Conservation (phyloP, 2,797 vertebrate species). For the Melanotaenia parkinsoni region DNA sequence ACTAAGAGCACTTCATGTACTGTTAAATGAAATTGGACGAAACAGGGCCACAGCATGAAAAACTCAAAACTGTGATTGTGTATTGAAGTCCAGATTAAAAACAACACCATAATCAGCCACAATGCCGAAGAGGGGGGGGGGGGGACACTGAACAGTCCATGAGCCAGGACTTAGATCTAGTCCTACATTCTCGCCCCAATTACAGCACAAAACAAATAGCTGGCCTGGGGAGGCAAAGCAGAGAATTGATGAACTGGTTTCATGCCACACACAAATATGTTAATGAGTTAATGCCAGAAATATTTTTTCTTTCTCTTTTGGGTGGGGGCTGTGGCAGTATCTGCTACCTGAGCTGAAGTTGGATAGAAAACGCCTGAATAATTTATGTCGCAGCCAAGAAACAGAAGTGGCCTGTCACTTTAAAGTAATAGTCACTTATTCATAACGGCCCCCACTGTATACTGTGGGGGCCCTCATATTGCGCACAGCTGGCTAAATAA, state of each 20-base stretch:
- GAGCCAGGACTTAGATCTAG: conserved; percentile 51
- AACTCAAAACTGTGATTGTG: conserved; percentile 63
- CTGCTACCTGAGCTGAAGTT: conserved; percentile 36
- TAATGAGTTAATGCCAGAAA: conserved; percentile 61
- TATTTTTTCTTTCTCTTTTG: conserved; percentile 21
- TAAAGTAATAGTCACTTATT: conserved; percentile 10
- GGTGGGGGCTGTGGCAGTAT: background rate
- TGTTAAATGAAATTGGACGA: conserved; percentile 74
- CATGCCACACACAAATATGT: conserved; percentile 66
- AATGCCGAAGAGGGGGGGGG: conserved; percentile 14
- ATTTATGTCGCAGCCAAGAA: conserved; percentile 40
- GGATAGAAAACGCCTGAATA: conserved; percentile 55
- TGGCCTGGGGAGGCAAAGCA: conserved; percentile 26
- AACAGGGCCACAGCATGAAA: conserved; percentile 75
- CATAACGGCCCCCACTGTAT: too few relatives aligned
- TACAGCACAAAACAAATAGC: conserved; percentile 75
- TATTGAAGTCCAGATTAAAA: conserved; percentile 56
- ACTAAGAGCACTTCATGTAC: conserved; percentile 69
- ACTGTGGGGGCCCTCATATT: background rate
- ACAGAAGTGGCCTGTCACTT: background rate
- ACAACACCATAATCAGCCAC: conserved; percentile 29
- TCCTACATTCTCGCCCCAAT: conserved; percentile 78
- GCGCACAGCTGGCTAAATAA: background rate
- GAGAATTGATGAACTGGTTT: conserved; percentile 66
- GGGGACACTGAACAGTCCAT: conserved; percentile 17